Evolutionary conservation across 1,140 invertebrate genomes (phyloP).

Genomic region (Bombus cullumanus): DNA sequence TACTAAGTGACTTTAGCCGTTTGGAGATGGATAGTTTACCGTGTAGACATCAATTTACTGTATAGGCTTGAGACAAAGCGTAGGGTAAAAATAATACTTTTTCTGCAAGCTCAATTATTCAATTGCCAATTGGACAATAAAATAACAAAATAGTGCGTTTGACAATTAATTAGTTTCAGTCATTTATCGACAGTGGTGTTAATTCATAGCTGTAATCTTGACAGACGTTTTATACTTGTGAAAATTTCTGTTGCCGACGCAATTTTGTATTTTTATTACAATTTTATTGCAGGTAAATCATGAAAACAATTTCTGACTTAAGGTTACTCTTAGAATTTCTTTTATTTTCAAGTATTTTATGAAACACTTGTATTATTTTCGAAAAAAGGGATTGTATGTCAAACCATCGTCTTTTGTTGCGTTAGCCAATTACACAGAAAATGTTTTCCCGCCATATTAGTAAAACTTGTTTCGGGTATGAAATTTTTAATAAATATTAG

Average conservation of each 20-base stretch:
- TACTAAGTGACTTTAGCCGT: slow-evolving; percentile 41
- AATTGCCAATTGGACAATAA: not conserved
- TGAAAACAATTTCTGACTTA: not conserved
- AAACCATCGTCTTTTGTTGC: slow-evolving; percentile 57
- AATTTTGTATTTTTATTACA: slow-evolving; percentile 25
- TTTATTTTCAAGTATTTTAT: not conserved
- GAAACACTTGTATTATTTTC: slow-evolving; percentile 27
- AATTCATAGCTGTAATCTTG: slow-evolving; percentile 5
- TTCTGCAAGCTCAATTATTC: not conserved
- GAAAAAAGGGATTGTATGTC: slow-evolving; percentile 59
- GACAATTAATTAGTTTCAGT: slow-evolving; percentile 2
- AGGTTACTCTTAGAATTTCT: not conserved
- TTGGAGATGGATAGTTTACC: slow-evolving; percentile 31
- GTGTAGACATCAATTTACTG: not conserved
- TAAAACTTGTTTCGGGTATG: slow-evolving; percentile 61
- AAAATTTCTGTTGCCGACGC: slow-evolving; percentile 41
- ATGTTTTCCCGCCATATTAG: slow-evolving; percentile 69
- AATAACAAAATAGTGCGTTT: not conserved
- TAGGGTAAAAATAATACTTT: slow-evolving; percentile 1
- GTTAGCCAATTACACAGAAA: slow-evolving; percentile 63
- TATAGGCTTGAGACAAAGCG: slow-evolving; percentile 7
- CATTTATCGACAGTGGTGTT: slow-evolving; percentile 17
- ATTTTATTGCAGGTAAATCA: slow-evolving; percentile 26
- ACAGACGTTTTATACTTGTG: slow-evolving; percentile 16
- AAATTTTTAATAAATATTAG: slow-evolving; percentile 16